Percentiles rank a stretch among this genome's conserved stretches.
phyloP scores from a whole-genome alignment of 2,797 vertebrate species.

The Artibeus lituratus region DNA sequence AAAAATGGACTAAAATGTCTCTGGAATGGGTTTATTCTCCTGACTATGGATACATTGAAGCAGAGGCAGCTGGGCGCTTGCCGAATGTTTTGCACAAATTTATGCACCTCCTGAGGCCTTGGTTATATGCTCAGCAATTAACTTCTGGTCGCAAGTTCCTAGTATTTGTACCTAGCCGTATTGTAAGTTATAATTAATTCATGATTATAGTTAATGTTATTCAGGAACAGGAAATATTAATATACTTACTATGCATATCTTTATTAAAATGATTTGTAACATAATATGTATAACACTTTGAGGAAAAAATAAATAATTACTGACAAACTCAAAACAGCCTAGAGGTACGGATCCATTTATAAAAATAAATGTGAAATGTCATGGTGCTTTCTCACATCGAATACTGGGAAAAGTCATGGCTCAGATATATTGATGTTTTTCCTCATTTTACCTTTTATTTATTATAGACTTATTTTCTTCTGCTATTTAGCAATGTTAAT shows the following conservation, averaged over 20 bases:
- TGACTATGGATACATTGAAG: too few species aligned
- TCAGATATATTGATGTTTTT: constrained; percentile 19
- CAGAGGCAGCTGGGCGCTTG: neutral
- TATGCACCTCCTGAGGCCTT: neutral
- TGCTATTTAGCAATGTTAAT: constrained; percentile 28
- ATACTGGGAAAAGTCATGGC: neutral
- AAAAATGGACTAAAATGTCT: neutral
- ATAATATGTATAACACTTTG: neutral
- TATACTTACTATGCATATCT: neutral
- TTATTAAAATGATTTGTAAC: constrained; percentile 1
- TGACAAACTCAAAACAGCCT: constrained; percentile 1
- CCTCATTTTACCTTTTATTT: constrained; percentile 44
- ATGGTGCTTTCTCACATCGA: neutral
- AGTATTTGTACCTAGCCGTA: neutral
- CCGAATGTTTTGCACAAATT: neutral
- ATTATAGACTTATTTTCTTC: neutral
- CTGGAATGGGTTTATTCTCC: neutral
- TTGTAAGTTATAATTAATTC: neutral
- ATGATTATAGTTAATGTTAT: neutral
- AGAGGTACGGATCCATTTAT: neutral
- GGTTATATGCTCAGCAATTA: neutral
- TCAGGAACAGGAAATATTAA: neutral
- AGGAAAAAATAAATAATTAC: constrained; percentile 29
- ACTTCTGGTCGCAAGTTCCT: neutral
- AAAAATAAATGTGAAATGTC: constrained; percentile 13